Percentiles rank a stretch among this genome's conserved stretches.
These are phyloP conservation scores for Coenobita brevimanus DNA, from an alignment of 1,140 invertebrate genomes.

Conservation along the genomic window DNA sequence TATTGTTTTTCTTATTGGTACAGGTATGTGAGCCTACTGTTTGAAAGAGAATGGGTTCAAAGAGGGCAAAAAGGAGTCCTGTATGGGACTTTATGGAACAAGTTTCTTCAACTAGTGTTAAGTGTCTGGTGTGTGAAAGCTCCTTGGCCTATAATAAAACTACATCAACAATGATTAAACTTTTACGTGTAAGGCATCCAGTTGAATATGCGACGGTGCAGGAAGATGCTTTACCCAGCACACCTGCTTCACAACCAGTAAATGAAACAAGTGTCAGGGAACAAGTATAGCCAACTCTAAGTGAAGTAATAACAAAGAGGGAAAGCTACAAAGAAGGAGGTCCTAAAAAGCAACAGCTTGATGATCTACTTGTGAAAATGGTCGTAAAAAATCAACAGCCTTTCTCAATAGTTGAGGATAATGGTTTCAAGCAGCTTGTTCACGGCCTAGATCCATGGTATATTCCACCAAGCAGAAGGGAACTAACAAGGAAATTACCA, in stretches of 20 bases:
- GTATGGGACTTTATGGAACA: constrained; percentile 16
- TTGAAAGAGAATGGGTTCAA: too few relatives aligned
- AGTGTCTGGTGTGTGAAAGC: background rate
- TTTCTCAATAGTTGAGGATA: background rate
- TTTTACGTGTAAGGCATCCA: background rate
- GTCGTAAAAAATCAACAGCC: background rate
- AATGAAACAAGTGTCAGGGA: background rate
- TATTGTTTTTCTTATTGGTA: too few relatives aligned
- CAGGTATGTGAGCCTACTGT: too few relatives aligned
- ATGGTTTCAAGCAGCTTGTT: background rate
- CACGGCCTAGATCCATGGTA: background rate
- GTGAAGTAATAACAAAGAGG: background rate
- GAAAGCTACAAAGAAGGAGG: background rate
- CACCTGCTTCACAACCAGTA: background rate
- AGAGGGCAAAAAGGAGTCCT: constrained; percentile 9
- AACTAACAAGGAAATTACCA: background rate
- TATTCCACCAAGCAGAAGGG: background rate
- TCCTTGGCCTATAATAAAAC: background rate
- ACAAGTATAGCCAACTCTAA: background rate
- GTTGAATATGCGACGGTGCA: background rate
- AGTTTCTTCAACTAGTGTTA: background rate
- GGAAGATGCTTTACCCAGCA: background rate
- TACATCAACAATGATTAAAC: background rate
- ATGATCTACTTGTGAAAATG: constrained; percentile 9
- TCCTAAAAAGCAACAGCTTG: background rate